A percentile compares a stretch with the other conserved stretches of the same genome.
Evolutionary conservation across 2,113 vertebrate genomes (phyloP).

Genomic region (Oenanthe melanoleuca): DNA sequence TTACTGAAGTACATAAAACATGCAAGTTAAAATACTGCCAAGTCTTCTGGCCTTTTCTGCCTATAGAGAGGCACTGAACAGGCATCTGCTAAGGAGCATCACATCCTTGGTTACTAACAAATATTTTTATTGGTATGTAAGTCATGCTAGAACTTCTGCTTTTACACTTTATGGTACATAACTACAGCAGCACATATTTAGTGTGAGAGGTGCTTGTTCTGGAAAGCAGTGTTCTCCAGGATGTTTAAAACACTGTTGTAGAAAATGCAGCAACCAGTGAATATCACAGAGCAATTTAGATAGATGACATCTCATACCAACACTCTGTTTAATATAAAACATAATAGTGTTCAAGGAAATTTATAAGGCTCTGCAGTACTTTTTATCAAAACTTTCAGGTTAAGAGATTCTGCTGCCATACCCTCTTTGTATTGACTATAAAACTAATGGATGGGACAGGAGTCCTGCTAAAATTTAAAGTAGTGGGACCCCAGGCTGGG

Average conservation of each 20-base stretch:
- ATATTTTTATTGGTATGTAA: slow-evolving; percentile 51
- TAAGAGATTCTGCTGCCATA: not conserved
- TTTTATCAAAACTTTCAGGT: not conserved
- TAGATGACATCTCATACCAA: not conserved
- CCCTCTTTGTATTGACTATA: not conserved
- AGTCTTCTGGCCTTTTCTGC: slow-evolving; percentile 8
- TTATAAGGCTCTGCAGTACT: not conserved
- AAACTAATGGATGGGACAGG: not conserved
- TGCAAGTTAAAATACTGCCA: slow-evolving; percentile 17
- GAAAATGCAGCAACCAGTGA: not conserved
- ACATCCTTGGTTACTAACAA: slow-evolving; percentile 22
- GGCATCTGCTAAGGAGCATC: not conserved
- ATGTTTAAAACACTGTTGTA: not conserved
- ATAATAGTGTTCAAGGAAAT: not conserved
- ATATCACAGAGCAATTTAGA: not conserved
- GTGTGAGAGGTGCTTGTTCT: not conserved
- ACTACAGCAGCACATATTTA: not conserved
- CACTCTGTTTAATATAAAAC: not conserved
- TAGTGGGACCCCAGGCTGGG: not conserved
- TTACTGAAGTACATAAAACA: slow-evolving; percentile 31
- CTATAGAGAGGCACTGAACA: not conserved
- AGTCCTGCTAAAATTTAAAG: not conserved
- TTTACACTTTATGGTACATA: not conserved
- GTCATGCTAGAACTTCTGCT: slow-evolving; percentile 29
- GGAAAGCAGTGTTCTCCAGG: not conserved